Evolutionary conservation across 2,113 vertebrate species (phyloP), one percentile per base, ranked within the genome.

Genomic region (Zingel zingel): DNA sequence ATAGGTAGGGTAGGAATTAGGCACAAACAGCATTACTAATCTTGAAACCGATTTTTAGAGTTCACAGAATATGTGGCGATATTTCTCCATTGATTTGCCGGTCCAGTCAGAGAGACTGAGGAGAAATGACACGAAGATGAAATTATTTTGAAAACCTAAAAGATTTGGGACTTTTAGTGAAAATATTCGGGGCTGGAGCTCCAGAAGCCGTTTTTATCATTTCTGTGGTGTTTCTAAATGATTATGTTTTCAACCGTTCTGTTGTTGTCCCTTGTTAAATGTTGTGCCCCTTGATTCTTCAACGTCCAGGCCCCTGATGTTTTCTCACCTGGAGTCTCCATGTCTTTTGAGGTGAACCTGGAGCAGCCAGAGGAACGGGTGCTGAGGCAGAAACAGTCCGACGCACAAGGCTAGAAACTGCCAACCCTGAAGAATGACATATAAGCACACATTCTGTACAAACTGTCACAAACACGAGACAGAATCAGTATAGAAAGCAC

Each of bases 311-410:
- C 16, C 30, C 2, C 12, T 19, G 36, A 16, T 12, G 47, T 65
- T 27, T 33, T 51, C 81, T 81, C 89, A 99, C 98, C 97, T 98
- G 91, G 96, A 92, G 88, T 99, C 97, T 59, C 95, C 96, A 8
- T 98, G 97, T 91, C 95, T 96, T 91, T 97, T 97, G 43, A 99
- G 95, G 85, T 99, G 98, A 76, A 96, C 92, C 84, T 97, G 97
- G 66, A 99, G 96, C 85, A 98, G 95, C 98, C 98, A 99, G 72
- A 99, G 96, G 92, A 99, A 98, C 43, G 97, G 97, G 68, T 99
- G 97, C 75, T 97, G 97, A 21, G 98, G 98, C 77, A 99, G 96
- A 87, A 99, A 99, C 74, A 99, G 95, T 23, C 98, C 98, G 5
- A 99, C 93, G 7, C 96, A 99, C 93, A 99, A 92, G 1, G 98